Evolutionary conservation across 1,140 invertebrate genomes (phyloP), one percentile per base, ranked within the genome.

Genomic region (Acyrthosiphon pisum): DNA sequence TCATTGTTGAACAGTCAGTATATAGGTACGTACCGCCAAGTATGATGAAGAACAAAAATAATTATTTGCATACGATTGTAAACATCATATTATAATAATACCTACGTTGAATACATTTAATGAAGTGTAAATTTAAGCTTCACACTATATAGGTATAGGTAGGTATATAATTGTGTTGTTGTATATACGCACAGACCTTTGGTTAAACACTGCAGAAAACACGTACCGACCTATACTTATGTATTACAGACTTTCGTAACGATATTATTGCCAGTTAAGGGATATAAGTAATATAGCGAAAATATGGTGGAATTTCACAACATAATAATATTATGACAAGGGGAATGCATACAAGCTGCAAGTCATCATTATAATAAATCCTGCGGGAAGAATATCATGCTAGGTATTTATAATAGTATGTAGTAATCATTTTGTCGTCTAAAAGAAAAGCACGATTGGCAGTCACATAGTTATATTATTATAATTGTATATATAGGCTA

Each of bases 1-100:
- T 87, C 44, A 87, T 84, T 41, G 23, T 23, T 41, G 83, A 48
- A 87, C 86, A n/a, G 86, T n/a, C n/a, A n/a, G n/a, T 76, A 76
- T 76, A 76, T 76, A 76, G 60, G 60, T 76, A 76, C 60, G 14
- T n/a, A 68, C 30, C 60, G 14, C 4, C 0, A n/a, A 76, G 14
- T 35, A n/a, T 76, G 30, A n/a, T 22, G 86, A 87, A 48, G 46
- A 87, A 46, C 6, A 87, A 20, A 87, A 87, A 87, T 48, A 87
- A 48, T 48, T 87, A 35, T 48, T 46, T 48, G n/a, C 44, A 48
- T 87, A 87, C 30, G 86, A 87, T 48, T 87, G 44, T 48, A 87
- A 87, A 87, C 44, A 87, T 7, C 26, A 20, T 87, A 46, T 20
- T 44, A 48, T 87, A 87, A 87, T 84, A 44, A 30, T 30, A 86